Base-by-base conservation (phyloP, 2,888 invertebrate species). In the Hemithea aestivaria region DNA sequence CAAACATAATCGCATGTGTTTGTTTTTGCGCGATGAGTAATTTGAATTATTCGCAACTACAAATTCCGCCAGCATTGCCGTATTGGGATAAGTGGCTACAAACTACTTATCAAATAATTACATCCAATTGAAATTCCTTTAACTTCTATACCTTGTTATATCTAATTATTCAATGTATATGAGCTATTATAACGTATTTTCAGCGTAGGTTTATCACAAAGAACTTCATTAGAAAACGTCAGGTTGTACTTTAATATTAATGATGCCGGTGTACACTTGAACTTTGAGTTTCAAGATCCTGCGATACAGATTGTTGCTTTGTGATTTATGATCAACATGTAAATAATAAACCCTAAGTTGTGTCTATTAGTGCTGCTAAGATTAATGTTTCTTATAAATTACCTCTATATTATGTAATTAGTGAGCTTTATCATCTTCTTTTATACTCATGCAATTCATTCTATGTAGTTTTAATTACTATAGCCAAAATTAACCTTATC, bases 21-120 rank as follows among this genome's bases (percentile, higher is more conserved):
- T 56, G 51, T 53, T 51, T 60, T 61, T 53, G 49, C 40, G 33
- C 43, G 36, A 5, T 16, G n/a, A n/a, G 34, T 24, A 30, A 45
- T 48, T 51, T 48, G 37, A 44, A 48, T 48, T 45, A 43, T 38
- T 43, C 37, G 39, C 39, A 30, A 27, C 38, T 50, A 32, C 23
- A 27, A 20, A 44, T 46, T 47, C 42, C 28, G 34, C 21, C 28
- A 28, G 42, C 32, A 23, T 12, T 7, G 26, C 24, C 10, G 32
- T 34, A 30, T 21, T 20, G 12, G 10, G 23, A 26, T 31, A 24
- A 32, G 9, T 32, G 6, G 7, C 21, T 34, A 33, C 30, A 40
- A 24, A 38, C 35, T 37, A 37, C 30, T 40, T 36, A 33, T 37
- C 29, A 20, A 16, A 26, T 41, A 22, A 36, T 32, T 41, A 27